phyloP scores from a whole-genome alignment of 2,888 invertebrate species.

The Pandemis cinnamomeana region DNA sequence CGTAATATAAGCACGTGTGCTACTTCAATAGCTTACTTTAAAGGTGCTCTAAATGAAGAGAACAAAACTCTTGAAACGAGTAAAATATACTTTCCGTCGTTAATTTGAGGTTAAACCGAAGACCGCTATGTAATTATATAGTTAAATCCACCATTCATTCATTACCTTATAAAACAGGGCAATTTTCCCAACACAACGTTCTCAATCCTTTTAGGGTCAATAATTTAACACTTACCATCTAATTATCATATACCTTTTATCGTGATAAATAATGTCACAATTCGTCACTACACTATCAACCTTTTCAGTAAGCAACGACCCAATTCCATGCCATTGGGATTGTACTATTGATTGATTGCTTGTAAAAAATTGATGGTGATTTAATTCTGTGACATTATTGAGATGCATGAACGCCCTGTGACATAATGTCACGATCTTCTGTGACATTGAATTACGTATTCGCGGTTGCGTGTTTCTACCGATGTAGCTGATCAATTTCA shows the following conservation, averaged over 20 bases:
- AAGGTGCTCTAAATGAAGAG: background rate
- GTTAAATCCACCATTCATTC: background rate
- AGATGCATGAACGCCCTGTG: background rate
- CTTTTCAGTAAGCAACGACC: conserved; percentile 21
- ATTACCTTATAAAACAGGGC: background rate
- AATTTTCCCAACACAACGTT: background rate
- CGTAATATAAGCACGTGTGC: too few species aligned
- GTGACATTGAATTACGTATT: conserved; percentile 1
- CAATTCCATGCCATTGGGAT: conserved; percentile 8
- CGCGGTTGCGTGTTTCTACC: background rate
- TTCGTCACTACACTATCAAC: background rate
- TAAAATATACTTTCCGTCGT: background rate
- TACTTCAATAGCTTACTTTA: background rate
- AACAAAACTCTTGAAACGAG: too few species aligned
- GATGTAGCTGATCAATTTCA: background rate
- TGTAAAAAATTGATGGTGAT: conserved; percentile 1
- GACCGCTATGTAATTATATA: background rate
- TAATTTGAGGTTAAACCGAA: background rate
- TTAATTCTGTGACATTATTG: background rate
- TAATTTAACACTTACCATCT: background rate
- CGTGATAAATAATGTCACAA: background rate
- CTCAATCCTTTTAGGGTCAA: background rate
- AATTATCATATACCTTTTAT: conserved; percentile 15
- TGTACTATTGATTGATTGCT: conserved; percentile 11
- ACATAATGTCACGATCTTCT: conserved; percentile 13